A percentile compares a stretch with the other conserved stretches of the same genome.
Conservation (phyloP, 1,140 invertebrate genomes). For the Pogonognathellus flavescens region DNA sequence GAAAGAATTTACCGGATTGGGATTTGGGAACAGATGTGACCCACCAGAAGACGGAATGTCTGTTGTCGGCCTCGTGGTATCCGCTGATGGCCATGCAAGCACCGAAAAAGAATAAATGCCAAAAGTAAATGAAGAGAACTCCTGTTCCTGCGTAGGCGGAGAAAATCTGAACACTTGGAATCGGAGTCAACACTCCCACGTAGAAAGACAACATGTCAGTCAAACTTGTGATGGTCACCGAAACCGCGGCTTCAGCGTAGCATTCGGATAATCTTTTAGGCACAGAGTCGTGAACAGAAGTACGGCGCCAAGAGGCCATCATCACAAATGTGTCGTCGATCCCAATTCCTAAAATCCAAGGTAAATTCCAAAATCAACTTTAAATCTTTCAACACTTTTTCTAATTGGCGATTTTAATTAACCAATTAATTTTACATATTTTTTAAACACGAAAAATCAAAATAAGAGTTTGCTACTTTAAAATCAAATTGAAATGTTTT, state of each 20-base stretch:
- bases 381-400: no score
- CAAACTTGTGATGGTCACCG: slow-evolving; percentile 77
- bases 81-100: slow-evolving; percentile 91
- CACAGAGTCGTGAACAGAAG: slow-evolving; percentile 82
- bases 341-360: slow-evolving; percentile 87
- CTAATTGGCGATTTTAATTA: no score
- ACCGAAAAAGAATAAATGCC: slow-evolving; percentile 94
- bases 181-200: slow-evolving; percentile 93
- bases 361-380: no score
- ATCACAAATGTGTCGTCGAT: slow-evolving; percentile 98
- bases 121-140: slow-evolving; percentile 92
- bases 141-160: slow-evolving; percentile 93
- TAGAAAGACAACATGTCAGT: slow-evolving; percentile 94
- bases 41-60: slow-evolving; percentile 83
- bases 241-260: slow-evolving; percentile 86
- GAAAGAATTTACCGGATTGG: background rate
- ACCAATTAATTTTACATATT: background rate
- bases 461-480: background rate
- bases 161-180: slow-evolving; percentile 95
- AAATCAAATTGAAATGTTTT: no score
- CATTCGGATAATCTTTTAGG: slow-evolving; percentile 87
- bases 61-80: slow-evolving; percentile 86
- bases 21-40: slow-evolving; percentile 18
- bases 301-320: slow-evolving; percentile 91
- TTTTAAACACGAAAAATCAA: no score